Evolutionary conservation across 2,888 invertebrate species (phyloP), one percentile per base, ranked within the genome.

Genomic region (Homarus gammarus): DNA sequence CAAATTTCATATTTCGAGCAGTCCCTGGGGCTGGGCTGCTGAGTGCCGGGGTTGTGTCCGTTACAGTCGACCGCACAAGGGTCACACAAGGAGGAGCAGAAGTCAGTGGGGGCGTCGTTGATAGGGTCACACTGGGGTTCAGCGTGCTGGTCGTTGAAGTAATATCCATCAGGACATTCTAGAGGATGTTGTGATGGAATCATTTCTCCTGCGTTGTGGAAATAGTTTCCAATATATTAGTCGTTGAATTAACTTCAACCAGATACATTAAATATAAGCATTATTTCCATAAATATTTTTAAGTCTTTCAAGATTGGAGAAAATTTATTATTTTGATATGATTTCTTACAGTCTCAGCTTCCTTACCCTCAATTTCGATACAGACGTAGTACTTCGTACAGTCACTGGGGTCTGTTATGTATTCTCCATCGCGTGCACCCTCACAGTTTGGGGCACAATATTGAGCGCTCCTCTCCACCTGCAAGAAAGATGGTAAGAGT

Each of bases 371-470:
- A 49, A 49, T 49, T 49, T 49, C 44, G 12, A 75, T 0, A 49
- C 87, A 87, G 31, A 44, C 64, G 64, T 87, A 87, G 82, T 87
- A 87, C 49, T 75, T 49, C 31, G 82, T 44, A 51, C 87, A 87
- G 75, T 82, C 82, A n/a, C 64, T 87, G 33, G 87, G 87, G 73
- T 87, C 87, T 64, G 64, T 72, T 38, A 87, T 75, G 2, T 10
- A 33, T 22, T 68, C 68, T 1, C 82, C 87, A 38, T 56, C 33
- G 33, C 75, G 82, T 18, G 75, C 82, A 1, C 75, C 87, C 36
- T 22, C 33, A 44, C 87, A 87, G 64, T 73, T 36, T 44, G 87
- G 87, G 40, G 82, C 82, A 40, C 87, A 87, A 10, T 56, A 15
- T 56, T 73, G 73, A 31, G 36, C 38, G 40, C 73, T 73, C 38